Conservation (phyloP, 2,113 vertebrate species). For the Trichomycterus rosablanca region DNA sequence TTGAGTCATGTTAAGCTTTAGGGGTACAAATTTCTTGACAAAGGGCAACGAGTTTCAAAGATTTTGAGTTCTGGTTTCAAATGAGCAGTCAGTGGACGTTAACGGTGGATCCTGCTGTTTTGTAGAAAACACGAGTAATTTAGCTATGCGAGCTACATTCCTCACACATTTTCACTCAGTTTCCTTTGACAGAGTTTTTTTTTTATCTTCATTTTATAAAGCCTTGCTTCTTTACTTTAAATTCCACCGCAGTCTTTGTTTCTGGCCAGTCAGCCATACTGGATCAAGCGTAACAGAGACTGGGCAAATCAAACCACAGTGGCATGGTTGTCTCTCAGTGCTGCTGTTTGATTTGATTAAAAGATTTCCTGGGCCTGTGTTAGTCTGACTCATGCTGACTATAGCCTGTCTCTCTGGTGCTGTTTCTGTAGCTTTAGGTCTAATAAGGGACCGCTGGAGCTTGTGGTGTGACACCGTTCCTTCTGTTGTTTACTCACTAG, state of each 20-base stretch:
- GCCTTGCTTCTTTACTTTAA: not conserved
- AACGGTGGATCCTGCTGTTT: too few relatives aligned
- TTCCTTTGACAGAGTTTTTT: not conserved
- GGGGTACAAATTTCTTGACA: too few relatives aligned
- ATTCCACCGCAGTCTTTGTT: conserved; percentile 1
- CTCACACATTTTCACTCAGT: not conserved
- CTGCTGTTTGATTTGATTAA: conserved; percentile 13
- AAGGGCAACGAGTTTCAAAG: too few relatives aligned
- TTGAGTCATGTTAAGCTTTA: too few relatives aligned
- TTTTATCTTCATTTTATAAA: not conserved
- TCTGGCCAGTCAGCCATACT: not conserved
- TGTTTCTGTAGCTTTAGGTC: conserved; percentile 5
- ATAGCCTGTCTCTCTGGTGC: conserved; percentile 11
- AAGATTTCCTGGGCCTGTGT: conserved; percentile 13
- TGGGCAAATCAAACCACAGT: not conserved
- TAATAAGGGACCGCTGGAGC: not conserved
- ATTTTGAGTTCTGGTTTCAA: too few relatives aligned
- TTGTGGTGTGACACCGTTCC: not conserved
- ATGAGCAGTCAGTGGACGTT: too few relatives aligned
- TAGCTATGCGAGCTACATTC: not conserved
- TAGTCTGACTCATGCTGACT: not conserved
- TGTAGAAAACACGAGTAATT: too few relatives aligned
- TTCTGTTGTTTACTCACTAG: conserved; percentile 10
- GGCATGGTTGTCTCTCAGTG: not conserved
- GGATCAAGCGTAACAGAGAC: not conserved